Evolutionary conservation across 2,888 invertebrate genomes (phyloP), one percentile per base, ranked within the genome.

Genomic region (Pinctada fucata): DNA sequence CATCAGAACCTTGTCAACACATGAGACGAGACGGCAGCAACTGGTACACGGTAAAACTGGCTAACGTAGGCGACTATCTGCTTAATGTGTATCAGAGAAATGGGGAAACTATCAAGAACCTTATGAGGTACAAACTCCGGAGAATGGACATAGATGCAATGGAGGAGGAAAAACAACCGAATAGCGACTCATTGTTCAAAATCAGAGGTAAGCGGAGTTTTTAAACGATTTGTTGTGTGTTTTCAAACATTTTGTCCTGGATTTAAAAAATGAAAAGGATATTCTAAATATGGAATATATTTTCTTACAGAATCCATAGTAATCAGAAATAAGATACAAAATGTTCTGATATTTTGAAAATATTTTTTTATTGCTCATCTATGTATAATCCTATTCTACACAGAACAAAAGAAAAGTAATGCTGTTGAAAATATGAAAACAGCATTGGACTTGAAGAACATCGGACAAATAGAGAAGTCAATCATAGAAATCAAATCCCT

Each of bases 11-110:
- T 16, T 58, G 58, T n/a, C 6, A 13, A 5, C 49, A 49, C 3
- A 48, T 66, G 8, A 13, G 74, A 8, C 58, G 66, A 66, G 74
- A 74, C 10, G 74, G 74, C 10, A 74, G 74, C 49, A 74, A 74
- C 51, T 74, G 74, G 74, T 74, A 50, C 50, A 74, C 48, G n/a
- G 66, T 74, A 4, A 48, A 45, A 13, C 49, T 74, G 50, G 31
- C 65, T 16, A 49, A 48, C 1, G 13, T 74, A 2, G 74, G 74
- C 3, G 74, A 74, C 10, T 74, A 74, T 31, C 45, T 66, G 16
- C 50, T 74, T 31, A 66, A 74, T 50, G 74, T 65, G 3, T 66
- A 66, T 31, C 48, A 49, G 66, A 65, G 63, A 31, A 74, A 74
- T 49, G 5, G n/a, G 6, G 66, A 74, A 5, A 50, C 74, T 31